Percentiles rank a stretch among this genome's conserved stretches.
Conservation (phyloP, 2,113 vertebrate species). For the Tachysurus fulvidraco region DNA sequence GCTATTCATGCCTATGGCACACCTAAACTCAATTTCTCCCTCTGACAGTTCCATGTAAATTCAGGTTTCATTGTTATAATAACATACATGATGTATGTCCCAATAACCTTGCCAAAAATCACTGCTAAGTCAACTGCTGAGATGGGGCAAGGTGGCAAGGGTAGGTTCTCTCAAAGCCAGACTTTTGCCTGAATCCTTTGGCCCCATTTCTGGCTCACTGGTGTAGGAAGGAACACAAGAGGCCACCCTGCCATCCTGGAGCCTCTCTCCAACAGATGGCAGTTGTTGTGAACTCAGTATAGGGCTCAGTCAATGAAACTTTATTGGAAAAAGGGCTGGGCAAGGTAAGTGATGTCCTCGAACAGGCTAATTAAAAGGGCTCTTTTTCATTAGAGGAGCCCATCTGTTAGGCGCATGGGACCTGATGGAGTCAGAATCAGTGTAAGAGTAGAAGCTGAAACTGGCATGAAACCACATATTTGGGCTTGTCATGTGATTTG, state of each 20-base stretch:
- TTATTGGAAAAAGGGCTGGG: conserved; percentile 70
- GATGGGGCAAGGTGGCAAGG: conserved; percentile 54
- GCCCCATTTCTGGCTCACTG: conserved; percentile 74
- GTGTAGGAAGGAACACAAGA: conserved; percentile 70
- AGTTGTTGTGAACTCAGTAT: conserved; percentile 77
- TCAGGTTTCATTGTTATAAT: conserved; percentile 25
- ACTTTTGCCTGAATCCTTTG: conserved; percentile 62
- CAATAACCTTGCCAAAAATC: conserved; percentile 19
- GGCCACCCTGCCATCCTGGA: conserved; percentile 67
- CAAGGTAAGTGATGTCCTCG: conserved; percentile 80
- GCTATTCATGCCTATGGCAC: not conserved
- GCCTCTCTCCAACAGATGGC: conserved; percentile 84
- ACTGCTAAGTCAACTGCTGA: conserved; percentile 38
- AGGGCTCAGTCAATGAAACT: conserved; percentile 76
- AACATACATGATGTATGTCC: conserved; percentile 40
- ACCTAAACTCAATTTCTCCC: not conserved
- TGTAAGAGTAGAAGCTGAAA: conserved; percentile 60
- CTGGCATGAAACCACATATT: conserved; percentile 50
- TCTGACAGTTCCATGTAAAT: not conserved
- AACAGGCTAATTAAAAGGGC: conserved; percentile 85
- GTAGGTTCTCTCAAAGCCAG: conserved; percentile 49
- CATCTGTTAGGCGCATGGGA: conserved; percentile 80
- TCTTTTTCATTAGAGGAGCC: conserved; percentile 80
- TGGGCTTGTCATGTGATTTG: conserved; percentile 57
- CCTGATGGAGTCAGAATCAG: conserved; percentile 71